phyloP scores from a whole-genome alignment of 2,888 invertebrate genomes.

The Xestia xanthographa region DNA sequence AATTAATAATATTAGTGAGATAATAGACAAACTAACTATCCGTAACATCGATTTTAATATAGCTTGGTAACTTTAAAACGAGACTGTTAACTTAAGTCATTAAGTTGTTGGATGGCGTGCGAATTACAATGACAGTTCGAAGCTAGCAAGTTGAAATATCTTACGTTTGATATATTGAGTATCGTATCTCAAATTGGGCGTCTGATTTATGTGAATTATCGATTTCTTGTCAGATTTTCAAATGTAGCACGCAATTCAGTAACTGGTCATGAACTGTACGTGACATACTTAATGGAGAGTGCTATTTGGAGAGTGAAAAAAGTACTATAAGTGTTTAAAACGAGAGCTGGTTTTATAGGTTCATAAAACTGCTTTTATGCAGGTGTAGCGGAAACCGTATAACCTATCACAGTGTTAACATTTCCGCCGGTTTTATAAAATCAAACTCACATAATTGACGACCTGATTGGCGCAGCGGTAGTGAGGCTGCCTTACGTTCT shows the following conservation, averaged over 20 bases:
- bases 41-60: not conserved
- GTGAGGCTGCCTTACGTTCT: too few species aligned
- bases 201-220: constrained; percentile 46
- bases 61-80: not conserved
- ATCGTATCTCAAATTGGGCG: constrained; percentile 31
- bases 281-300: not conserved
- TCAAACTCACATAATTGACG: not conserved
- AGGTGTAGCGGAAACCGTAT: not conserved
- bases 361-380: not conserved
- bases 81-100: not conserved
- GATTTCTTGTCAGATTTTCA: constrained; percentile 34
- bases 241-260: constrained; percentile 34
- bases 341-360: not conserved
- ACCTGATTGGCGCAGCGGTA: too few species aligned
- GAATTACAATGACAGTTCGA: constrained; percentile 32
- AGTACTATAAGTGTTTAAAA: not conserved
- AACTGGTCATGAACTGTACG: constrained; percentile 36
- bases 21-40: constrained; percentile 6
- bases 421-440: not conserved
- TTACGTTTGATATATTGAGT: constrained; percentile 44
- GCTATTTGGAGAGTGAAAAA: not conserved
- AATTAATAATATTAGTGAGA: not conserved
- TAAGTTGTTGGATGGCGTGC: constrained; percentile 16
- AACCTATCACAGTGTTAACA: not conserved
- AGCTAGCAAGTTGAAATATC: constrained; percentile 31